Evolutionary conservation across 2,797 vertebrate species (phyloP).

Genomic region (Coilia nasus): DNA sequence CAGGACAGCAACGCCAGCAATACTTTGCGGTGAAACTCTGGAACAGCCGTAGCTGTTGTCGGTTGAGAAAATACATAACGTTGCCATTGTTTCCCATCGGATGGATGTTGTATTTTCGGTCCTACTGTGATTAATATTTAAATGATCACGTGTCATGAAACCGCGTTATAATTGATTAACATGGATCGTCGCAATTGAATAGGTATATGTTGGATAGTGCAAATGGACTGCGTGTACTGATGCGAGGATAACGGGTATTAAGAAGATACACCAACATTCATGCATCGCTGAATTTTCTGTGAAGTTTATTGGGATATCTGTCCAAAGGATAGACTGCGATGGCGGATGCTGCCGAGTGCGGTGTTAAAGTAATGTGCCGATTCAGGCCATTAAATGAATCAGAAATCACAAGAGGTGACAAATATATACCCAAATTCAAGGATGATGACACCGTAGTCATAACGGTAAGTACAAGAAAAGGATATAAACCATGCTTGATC

Average conservation of each 20-base stretch:
- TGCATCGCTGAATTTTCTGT: slow-evolving; percentile 25
- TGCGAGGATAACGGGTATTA: slow-evolving; percentile 13
- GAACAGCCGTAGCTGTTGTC: slow-evolving; percentile 6
- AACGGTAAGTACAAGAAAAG: slow-evolving; percentile 70
- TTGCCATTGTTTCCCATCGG: not conserved
- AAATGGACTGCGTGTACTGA: slow-evolving; percentile 26
- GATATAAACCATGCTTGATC: not conserved
- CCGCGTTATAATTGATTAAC: not conserved
- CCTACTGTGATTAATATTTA: not conserved
- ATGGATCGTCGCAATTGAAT: slow-evolving; percentile 15
- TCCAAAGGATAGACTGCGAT: slow-evolving; percentile 53
- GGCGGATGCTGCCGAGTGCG: slow-evolving; percentile 82
- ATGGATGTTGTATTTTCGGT: not conserved
- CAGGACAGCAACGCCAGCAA: slow-evolving; percentile 24
- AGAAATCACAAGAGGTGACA: slow-evolving; percentile 80
- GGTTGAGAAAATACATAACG: not conserved
- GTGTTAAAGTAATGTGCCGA: slow-evolving; percentile 86
- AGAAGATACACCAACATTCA: slow-evolving; percentile 14
- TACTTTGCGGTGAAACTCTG: slow-evolving; percentile 26
- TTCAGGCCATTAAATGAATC: slow-evolving; percentile 83
- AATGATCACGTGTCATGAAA: not conserved
- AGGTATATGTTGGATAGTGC: slow-evolving; percentile 4
- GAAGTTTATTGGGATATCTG: slow-evolving; percentile 22
- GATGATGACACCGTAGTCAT: slow-evolving; percentile 81
- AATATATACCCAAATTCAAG: slow-evolving; percentile 82